Evolutionary conservation across 2,888 invertebrate species (phyloP).

Genomic region (Encarsia formosa): DNA sequence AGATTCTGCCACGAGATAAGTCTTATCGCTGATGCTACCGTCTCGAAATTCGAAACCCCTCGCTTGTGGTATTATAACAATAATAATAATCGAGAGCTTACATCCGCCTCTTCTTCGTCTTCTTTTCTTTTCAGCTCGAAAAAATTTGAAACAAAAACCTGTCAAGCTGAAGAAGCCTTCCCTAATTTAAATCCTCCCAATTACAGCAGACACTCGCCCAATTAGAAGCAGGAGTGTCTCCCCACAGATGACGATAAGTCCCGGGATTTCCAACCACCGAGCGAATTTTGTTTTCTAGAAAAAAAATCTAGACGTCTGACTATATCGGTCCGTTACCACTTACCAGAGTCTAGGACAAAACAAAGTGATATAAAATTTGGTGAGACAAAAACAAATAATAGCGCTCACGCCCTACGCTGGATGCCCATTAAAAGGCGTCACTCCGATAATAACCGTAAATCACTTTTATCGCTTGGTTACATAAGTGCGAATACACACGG

Average conservation of each 20-base stretch:
- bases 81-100: conserved; percentile 5
- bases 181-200: conserved; percentile 13
- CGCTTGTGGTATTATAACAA: not conserved
- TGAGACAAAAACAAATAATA: no score
- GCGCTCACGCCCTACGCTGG: no score
- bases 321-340: no score
- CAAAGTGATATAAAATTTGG: no score
- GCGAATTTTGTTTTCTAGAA: no score
- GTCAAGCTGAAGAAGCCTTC: not conserved
- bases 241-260: no score
- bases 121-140: not conserved
- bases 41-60: conserved; percentile 12
- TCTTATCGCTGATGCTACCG: conserved; percentile 10
- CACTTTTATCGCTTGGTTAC: conserved; percentile 26
- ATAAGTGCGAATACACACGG: conserved; percentile 27
- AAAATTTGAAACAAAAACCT: conserved; percentile 8
- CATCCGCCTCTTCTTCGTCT: not conserved
- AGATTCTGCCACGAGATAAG: conserved; percentile 6
- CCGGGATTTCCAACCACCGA: no score
- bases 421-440: no score
- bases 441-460: conserved; percentile 17
- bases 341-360: no score
- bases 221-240: conserved; percentile 5
- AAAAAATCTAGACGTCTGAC: no score
- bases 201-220: conserved; percentile 14